Percentiles rank a stretch among this genome's conserved stretches.
Evolutionary conservation across 2,113 vertebrate genomes (phyloP).

Genomic region (Calyptommatus sinebrachiatus): DNA sequence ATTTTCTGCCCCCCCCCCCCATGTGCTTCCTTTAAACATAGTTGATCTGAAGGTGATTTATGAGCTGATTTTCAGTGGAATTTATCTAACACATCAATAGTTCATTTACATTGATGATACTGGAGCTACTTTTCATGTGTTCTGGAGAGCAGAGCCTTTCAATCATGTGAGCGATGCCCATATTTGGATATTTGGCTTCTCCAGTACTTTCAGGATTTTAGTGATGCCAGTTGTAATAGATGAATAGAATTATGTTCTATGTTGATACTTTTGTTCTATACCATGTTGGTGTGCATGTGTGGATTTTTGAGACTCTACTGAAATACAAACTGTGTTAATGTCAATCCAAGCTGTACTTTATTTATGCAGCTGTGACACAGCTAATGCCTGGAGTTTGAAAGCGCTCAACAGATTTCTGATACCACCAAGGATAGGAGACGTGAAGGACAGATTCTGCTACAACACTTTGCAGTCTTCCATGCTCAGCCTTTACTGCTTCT

Average conservation of each 20-base stretch:
- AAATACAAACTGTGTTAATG: not conserved
- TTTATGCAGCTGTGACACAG: not conserved
- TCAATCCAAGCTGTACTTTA: not conserved
- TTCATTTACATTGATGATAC: not conserved
- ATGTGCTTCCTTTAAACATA: not conserved
- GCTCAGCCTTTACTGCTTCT: not conserved
- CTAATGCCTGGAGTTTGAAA: not conserved
- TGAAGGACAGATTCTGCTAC: not conserved
- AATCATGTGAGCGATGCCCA: not conserved
- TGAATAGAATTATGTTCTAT: not conserved
- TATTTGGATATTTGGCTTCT: not conserved
- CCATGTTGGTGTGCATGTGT: not conserved
- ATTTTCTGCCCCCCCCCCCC: not conserved
- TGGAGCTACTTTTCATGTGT: not conserved
- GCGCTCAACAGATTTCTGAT: not conserved
- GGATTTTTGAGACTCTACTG: not conserved
- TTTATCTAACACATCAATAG: not conserved
- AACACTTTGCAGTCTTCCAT: not conserved
- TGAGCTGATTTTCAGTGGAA: not conserved
- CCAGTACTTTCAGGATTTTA: not conserved
- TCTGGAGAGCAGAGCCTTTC: not conserved
- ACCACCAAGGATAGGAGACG: not conserved
- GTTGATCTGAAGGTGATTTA: not conserved
- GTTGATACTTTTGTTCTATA: not conserved
- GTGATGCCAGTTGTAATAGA: not conserved